These are phyloP conservation scores for Salminus brasiliensis DNA, from an alignment of 2,113 vertebrate genomes.

Conservation along the genomic window DNA sequence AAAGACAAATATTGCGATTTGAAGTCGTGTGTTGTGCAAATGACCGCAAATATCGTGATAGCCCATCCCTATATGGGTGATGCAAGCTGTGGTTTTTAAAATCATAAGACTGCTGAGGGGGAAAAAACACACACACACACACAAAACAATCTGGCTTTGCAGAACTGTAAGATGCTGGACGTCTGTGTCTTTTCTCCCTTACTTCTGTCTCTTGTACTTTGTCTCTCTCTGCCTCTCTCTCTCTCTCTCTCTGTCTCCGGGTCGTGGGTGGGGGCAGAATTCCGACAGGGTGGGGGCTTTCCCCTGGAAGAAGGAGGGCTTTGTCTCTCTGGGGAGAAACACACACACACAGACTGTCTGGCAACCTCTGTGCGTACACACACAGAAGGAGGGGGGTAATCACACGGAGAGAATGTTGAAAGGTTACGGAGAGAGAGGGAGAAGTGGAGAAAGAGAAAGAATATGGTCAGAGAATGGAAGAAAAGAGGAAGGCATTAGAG, in stretches of 20 bases:
- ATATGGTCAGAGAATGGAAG: slow-evolving; percentile 13
- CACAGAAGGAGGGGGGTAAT: slow-evolving; percentile 13
- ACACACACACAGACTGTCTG: slow-evolving; percentile 64
- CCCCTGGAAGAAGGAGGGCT: slow-evolving; percentile 64
- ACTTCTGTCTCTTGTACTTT: neutral
- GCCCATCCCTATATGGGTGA: neutral
- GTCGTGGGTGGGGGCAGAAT: slow-evolving; percentile 35
- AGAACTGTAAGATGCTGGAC: neutral
- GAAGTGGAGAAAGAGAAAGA: neutral
- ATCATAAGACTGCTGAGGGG: neutral
- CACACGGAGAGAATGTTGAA: slow-evolving; percentile 51
- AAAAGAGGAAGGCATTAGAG: slow-evolving; percentile 30
- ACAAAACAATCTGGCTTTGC: neutral
- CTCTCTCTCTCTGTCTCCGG: slow-evolving; percentile 14
- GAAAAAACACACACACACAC: neutral
- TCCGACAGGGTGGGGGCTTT: slow-evolving; percentile 44
- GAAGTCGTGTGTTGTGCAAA: neutral
- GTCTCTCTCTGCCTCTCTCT: neutral
- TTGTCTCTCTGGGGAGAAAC: slow-evolving; percentile 43
- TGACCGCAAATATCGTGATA: neutral
- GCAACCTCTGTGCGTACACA: slow-evolving; percentile 63
- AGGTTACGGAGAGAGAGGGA: slow-evolving; percentile 40
- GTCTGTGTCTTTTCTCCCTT: neutral
- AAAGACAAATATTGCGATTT: neutral
- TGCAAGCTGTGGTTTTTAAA: neutral